Percentiles rank a stretch among this genome's conserved stretches.
Evolutionary conservation across 1,140 invertebrate genomes (phyloP).

Genomic region (Anastrepha ludens): DNA sequence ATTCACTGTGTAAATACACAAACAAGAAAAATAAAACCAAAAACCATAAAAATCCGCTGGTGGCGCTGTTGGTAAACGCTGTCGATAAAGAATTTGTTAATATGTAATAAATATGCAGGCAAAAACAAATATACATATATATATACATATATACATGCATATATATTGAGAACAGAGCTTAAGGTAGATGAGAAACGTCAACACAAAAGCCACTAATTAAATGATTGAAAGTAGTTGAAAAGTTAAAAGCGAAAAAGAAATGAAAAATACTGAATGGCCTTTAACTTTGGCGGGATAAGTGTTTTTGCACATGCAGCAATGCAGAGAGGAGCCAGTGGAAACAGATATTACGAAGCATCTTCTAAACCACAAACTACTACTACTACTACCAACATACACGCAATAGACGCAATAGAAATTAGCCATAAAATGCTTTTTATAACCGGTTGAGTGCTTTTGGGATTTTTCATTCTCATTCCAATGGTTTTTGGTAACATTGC

Average conservation of each 20-base stretch:
- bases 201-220: slow-evolving; percentile 14
- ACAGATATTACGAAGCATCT: neutral
- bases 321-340: neutral
- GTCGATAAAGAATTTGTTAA: too few species aligned
- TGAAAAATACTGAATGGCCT: neutral
- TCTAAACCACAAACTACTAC: neutral
- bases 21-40: neutral
- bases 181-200: neutral
- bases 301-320: neutral
- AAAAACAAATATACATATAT: too few species aligned
- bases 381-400: neutral
- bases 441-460: slow-evolving; percentile 13
- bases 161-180: too few species aligned
- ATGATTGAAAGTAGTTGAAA: neutral
- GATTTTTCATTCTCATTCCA: slow-evolving; percentile 1
- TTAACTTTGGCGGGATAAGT: neutral
- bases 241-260: neutral
- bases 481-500: neutral
- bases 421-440: slow-evolving; percentile 7
- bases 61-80: neutral
- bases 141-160: too few species aligned
- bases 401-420: neutral
- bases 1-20: neutral
- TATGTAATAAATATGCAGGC: too few species aligned
- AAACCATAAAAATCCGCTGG: neutral